Conservation (phyloP, 2,797 vertebrate genomes). For the Diglossa cyanea region DNA sequence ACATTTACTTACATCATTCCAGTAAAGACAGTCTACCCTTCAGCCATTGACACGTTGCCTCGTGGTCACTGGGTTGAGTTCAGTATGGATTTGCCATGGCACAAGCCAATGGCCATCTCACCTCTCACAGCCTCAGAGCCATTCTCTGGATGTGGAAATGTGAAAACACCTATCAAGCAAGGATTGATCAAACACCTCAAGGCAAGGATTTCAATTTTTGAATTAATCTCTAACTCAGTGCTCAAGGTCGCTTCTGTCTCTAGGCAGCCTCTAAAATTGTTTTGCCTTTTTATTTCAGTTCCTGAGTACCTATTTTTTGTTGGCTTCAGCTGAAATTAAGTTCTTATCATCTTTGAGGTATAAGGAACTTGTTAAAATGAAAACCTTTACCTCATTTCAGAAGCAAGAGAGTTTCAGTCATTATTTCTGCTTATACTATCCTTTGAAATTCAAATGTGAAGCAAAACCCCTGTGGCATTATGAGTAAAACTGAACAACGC, state of each 20-base stretch:
- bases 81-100: neutral
- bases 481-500: neutral
- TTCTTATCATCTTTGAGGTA: neutral
- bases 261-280: neutral
- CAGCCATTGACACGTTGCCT: neutral
- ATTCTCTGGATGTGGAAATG: neutral
- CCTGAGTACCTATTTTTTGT: neutral
- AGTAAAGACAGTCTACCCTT: neutral
- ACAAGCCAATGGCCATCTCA: neutral
- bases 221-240: neutral
- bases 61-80: neutral
- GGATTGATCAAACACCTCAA: neutral
- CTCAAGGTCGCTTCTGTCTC: neutral
- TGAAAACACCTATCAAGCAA: neutral
- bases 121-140: neutral
- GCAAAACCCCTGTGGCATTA: neutral
- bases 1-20: neutral
- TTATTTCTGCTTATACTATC: neutral
- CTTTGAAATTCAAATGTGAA: slow-evolving; percentile 22
- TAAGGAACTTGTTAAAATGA: neutral
- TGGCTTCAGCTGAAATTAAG: neutral
- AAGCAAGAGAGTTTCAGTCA: neutral
- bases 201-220: neutral
- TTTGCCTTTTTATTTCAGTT: neutral
- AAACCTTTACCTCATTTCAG: neutral